phyloP scores from a whole-genome alignment of 2,888 invertebrate genomes.

The Hirtodrosophila cameraria region DNA sequence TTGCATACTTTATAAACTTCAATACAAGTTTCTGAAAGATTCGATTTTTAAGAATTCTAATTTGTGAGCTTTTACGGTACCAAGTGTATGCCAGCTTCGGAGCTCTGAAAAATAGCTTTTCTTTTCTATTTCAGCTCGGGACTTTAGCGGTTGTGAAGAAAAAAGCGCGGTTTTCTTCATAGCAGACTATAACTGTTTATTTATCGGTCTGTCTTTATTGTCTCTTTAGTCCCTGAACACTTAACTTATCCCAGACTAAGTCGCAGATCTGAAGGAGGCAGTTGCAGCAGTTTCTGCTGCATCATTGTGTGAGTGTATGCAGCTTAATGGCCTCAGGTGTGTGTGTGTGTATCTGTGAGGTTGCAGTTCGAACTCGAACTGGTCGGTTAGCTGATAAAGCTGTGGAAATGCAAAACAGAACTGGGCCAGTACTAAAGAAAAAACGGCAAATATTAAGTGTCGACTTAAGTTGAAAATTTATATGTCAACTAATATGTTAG shows the following conservation, averaged over 20 bases:
- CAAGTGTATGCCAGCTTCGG: slow-evolving; percentile 9
- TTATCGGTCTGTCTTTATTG: slow-evolving; percentile 22
- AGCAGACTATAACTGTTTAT: slow-evolving; percentile 47
- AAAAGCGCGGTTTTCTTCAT: slow-evolving; percentile 37
- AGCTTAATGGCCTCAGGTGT: too few relatives aligned
- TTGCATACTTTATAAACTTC: too few relatives aligned
- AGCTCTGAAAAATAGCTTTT: neutral
- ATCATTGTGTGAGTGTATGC: slow-evolving; percentile 7
- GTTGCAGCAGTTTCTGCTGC: slow-evolving; percentile 26
- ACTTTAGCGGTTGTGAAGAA: slow-evolving; percentile 39
- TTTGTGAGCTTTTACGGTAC: too few relatives aligned
- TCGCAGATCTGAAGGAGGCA: slow-evolving; percentile 23
- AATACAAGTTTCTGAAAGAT: neutral
- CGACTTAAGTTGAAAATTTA: slow-evolving; percentile 64
- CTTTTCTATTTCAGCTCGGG: neutral
- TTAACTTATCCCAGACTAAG: slow-evolving; percentile 2
- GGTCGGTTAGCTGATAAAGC: slow-evolving; percentile 33
- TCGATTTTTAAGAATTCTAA: too few relatives aligned
- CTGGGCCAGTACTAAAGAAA: slow-evolving; percentile 45
- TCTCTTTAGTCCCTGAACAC: slow-evolving; percentile 8
- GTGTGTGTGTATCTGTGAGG: slow-evolving; percentile 11
- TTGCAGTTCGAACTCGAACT: slow-evolving; percentile 20
- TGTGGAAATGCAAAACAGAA: slow-evolving; percentile 39
- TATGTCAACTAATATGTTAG: slow-evolving; percentile 62
- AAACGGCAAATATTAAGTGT: slow-evolving; percentile 58